Evolutionary conservation across 2,888 invertebrate species (phyloP).

Genomic region (Phragmatobia fuliginosa): DNA sequence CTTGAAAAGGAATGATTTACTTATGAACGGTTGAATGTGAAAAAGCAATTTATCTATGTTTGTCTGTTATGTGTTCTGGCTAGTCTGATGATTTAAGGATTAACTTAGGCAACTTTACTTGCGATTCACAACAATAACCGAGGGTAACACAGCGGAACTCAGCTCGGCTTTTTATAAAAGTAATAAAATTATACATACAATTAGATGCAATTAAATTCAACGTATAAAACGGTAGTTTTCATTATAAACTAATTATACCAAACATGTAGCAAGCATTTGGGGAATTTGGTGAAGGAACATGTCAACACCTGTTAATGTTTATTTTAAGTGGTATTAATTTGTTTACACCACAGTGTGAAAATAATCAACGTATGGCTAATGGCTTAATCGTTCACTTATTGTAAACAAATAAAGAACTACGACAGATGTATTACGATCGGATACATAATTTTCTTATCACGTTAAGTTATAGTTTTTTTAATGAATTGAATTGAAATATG

Average conservation of each 20-base stretch:
- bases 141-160: too few species aligned
- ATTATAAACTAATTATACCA: slow-evolving; percentile 22
- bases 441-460: slow-evolving; percentile 1
- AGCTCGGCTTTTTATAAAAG: too few species aligned
- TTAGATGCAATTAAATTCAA: background rate
- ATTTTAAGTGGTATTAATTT: slow-evolving; percentile 32
- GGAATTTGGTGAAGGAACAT: background rate
- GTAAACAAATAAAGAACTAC: slow-evolving; percentile 37
- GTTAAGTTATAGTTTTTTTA: background rate
- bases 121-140: too few species aligned
- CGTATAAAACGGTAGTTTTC: slow-evolving; percentile 11
- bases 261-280: slow-evolving; percentile 29
- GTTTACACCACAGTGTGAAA: slow-evolving; percentile 39
- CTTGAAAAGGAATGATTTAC: too few species aligned
- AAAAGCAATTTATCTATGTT: too few species aligned
- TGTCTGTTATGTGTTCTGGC: too few species aligned
- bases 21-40: too few species aligned
- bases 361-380: slow-evolving; percentile 39
- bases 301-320: slow-evolving; percentile 30
- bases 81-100: too few species aligned
- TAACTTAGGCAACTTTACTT: too few species aligned
- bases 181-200: background rate
- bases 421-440: slow-evolving; percentile 33
- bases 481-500: too few species aligned
- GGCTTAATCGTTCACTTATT: slow-evolving; percentile 32